Conservation (phyloP, 2,888 invertebrate species). For the Rapana venosa region DNA sequence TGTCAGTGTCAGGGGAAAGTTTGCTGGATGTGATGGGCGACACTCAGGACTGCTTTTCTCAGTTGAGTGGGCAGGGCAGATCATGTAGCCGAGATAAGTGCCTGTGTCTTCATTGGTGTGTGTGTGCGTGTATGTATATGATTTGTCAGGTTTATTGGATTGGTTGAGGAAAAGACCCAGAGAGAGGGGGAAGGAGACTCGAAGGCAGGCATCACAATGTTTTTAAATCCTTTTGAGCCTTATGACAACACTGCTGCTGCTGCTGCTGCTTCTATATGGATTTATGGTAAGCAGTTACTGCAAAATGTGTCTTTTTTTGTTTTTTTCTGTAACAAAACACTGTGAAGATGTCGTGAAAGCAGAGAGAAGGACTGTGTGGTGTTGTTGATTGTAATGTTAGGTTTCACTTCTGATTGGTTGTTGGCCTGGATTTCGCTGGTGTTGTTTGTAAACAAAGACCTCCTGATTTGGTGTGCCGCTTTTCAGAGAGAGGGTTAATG, state of each 20-base stretch:
- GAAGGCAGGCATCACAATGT: slow-evolving; percentile 28
- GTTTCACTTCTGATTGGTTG: no score
- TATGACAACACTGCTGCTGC: slow-evolving; percentile 17
- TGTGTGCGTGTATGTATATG: not conserved
- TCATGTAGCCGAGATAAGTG: slow-evolving; percentile 13
- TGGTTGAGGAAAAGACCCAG: not conserved
- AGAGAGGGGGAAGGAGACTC: not conserved
- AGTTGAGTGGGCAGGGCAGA: not conserved
- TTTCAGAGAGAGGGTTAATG: no score
- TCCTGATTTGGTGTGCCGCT: no score
- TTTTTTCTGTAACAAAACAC: no score
- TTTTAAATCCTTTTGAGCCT: slow-evolving; percentile 40
- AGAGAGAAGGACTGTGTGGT: no score
- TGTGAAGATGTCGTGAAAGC: no score
- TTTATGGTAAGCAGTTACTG: slow-evolving; percentile 22
- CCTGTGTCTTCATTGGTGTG: not conserved
- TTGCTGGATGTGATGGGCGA: not conserved
- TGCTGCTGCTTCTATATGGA: slow-evolving; percentile 24
- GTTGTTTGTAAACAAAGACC: no score
- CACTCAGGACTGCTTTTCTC: not conserved
- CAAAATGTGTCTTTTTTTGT: no score
- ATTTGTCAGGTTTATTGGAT: not conserved
- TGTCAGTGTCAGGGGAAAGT: slow-evolving; percentile 19
- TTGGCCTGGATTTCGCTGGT: no score
- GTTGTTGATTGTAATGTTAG: no score